phyloP scores from a whole-genome alignment of 2,113 vertebrate species.

The Sinocyclocheilus maitianheensis region DNA sequence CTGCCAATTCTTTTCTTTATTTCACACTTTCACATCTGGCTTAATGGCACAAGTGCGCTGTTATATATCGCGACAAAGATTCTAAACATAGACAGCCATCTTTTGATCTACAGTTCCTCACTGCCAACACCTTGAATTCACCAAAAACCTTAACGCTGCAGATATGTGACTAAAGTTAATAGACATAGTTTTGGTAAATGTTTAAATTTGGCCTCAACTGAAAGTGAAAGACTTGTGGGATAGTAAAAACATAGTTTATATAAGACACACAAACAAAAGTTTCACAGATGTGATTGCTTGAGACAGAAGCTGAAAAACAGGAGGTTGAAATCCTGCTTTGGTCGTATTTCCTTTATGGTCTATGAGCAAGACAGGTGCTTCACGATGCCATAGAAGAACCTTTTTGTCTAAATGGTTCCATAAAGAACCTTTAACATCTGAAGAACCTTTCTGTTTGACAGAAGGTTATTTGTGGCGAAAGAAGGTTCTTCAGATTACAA shows the following conservation, averaged over 20 bases:
- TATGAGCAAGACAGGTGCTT: not conserved
- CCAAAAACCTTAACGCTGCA: not conserved
- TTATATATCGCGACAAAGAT: not conserved
- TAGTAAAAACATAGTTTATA: not conserved
- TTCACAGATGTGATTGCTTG: not conserved
- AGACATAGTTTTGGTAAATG: too few relatives aligned
- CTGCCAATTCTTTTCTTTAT: not conserved
- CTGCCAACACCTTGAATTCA: not conserved
- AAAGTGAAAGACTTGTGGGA: not conserved
- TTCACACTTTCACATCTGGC: not conserved
- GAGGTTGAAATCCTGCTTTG: not conserved
- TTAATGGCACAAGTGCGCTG: not conserved
- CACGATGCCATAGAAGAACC: too few relatives aligned
- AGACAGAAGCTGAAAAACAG: not conserved
- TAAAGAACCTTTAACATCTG: too few relatives aligned
- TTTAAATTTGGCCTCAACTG: not conserved
- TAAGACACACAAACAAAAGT: not conserved
- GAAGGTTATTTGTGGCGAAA: too few relatives aligned
- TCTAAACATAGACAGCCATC: not conserved
- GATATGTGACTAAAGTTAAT: not conserved
- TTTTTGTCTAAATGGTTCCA: too few relatives aligned
- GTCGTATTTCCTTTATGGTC: not conserved
- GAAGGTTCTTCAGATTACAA: too few relatives aligned
- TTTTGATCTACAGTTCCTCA: not conserved
- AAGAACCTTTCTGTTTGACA: too few relatives aligned